A percentile compares a stretch with the other conserved stretches of the same genome.
phyloP scores from a whole-genome alignment of 2,797 vertebrate genomes.

The Gallirallus australis region DNA sequence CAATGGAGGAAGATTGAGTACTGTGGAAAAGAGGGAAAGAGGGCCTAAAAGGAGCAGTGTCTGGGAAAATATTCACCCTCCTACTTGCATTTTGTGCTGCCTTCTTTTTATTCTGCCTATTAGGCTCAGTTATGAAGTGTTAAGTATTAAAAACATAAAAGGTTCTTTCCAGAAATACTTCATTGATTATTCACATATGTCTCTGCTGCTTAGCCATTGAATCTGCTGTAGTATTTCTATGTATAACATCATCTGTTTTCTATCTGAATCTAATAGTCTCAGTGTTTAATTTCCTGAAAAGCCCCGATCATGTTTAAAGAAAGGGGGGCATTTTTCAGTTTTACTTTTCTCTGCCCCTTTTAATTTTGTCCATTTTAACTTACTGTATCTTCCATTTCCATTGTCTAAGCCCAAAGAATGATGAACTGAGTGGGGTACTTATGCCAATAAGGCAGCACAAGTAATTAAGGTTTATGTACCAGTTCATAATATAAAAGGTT shows the following conservation, averaged over 20 bases:
- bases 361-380: constrained; percentile 56
- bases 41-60: constrained; percentile 19
- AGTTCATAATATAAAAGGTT: constrained; percentile 9
- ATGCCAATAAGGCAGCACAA: neutral
- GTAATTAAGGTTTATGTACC: constrained; percentile 21
- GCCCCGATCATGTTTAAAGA: constrained; percentile 77
- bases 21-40: neutral
- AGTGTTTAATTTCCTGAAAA: constrained; percentile 86
- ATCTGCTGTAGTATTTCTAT: constrained; percentile 71
- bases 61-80: constrained; percentile 77
- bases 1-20: neutral
- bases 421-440: neutral
- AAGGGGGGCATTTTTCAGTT: constrained; percentile 54
- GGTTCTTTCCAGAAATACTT: constrained; percentile 81
- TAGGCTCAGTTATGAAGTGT: constrained; percentile 85
- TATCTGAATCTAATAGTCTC: constrained; percentile 81
- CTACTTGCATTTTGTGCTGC: constrained; percentile 65
- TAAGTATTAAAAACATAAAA: constrained; percentile 86
- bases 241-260: constrained; percentile 83
- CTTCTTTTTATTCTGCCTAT: constrained; percentile 80
- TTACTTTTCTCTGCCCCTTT: constrained; percentile 17
- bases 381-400: neutral
- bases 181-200: constrained; percentile 84
- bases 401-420: neutral
- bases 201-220: constrained; percentile 66